Base-by-base conservation (phyloP, 2,797 vertebrate genomes). In the Lates japonicus region DNA sequence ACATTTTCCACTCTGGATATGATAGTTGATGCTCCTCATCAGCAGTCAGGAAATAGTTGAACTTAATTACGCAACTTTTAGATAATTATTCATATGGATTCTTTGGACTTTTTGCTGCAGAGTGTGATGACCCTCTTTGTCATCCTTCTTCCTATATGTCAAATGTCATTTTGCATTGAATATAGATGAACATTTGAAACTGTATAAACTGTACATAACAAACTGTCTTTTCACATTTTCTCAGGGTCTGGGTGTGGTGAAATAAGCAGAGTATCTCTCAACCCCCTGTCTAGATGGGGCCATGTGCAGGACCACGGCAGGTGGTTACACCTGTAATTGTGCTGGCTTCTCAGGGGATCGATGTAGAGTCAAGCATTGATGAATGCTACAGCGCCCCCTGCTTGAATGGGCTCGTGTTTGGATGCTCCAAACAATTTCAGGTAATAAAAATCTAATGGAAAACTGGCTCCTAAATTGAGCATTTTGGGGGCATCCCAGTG, bases 381-480 rank as follows among this genome's bases (percentile, higher is more conserved):
- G 98, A 99, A 42, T 99, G 98, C 92, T 89, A 96, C 90, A 98
- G 96, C 71, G 83, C 95, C 83, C 98, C 98, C 9, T 99, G 98
- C 87, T 95, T 96, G 71, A 98, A 99, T 41, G 97, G 97, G 95
- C 80, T 94, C 93, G 0, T 99, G 98, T 87, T 92, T 93, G 82
- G 98, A 99, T 44, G 96, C 87, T 33, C 76, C 97, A 74, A 97
- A 97, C 82, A 92, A 90, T 81, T 99, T 97, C 95, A 97, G 97
- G 98, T 99, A 92, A 94, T 33, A 29, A 52, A 62, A 13, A 42
- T 20, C 14, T 12, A n/a, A n/a, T n/a, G n/a, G 46, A 44, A 29
- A 61, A 31, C 11, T 17, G 35, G 29, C 31, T 72, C 7, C 20
- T 48, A 8, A 19, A n/a, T n/a, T 48, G 46, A 48, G 46, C 1